Evolutionary conservation across 2,797 vertebrate species (phyloP), one percentile per base, ranked within the genome.

Genomic region (Ibycter americanus): DNA sequence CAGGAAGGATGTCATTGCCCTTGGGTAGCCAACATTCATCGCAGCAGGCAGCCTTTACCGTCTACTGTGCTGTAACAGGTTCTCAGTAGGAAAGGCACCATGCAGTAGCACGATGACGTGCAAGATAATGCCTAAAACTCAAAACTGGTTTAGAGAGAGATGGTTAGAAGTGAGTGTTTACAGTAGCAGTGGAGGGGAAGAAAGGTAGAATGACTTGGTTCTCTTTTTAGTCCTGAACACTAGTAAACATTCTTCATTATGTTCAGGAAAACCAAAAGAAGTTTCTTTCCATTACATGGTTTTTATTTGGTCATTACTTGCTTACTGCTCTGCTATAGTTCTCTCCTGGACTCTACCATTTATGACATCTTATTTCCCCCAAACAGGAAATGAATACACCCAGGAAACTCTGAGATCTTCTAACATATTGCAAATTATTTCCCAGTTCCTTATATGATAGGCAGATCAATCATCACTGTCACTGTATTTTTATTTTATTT

Each of bases 61-160:
- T 86, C 93, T 93, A 78, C 63, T 0, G 0, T 8, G 67, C 84
- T 93, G 1, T 70, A 93, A 94, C 34, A 89, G 92, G 49, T 87
- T 91, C 96, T 74, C 95, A 89, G 92, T 76, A 77, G 92, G 89
- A 40, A 77, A 95, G 81, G 67, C 96, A 87, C 84, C 78, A n/a
- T 49, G 89, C 23, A 87, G 72, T 15, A 80, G 63, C 56, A 52
- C 2, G 31, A 82, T 77, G 87, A 92, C 3, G 18, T 49, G 52
- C 52, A 92, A 93, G 59, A 87, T 51, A 91, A 94, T 51, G 89
- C 89, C 93, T 93, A 87, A 94, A 94, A 6, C 78, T 94, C 74
- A 87, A 40, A 94, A 84, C 36, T 72, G 31, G 44, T 90, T 87
- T 42, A 89, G 26, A 93, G 6, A 90, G 47, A 73, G 46, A 12